Evolutionary conservation across 2,888 invertebrate species (phyloP), one percentile per base, ranked within the genome.

Genomic region (Fissipunctia ypsillon): DNA sequence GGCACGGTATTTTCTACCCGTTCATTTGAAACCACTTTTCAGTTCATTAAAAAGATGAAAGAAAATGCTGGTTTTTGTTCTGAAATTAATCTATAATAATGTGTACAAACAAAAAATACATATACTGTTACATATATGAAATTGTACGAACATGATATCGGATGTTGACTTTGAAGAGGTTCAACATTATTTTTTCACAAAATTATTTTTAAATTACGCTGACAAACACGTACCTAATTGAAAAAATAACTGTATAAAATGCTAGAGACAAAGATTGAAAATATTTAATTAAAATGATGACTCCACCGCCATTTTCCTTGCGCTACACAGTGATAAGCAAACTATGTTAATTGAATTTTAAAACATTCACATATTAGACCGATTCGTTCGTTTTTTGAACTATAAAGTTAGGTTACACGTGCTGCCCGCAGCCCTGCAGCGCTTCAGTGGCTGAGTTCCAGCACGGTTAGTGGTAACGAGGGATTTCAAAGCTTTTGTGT

Each of bases 391-490:
- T 43, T 72, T 61, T 65, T 64, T 69, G 59, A 69, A 59, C 59
- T 48, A 59, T 70, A 63, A 80, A 63, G 70, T 76, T 54, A 50
- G 41, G 35, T 65, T 66, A 38, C 67, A 74, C 52, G 48, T 67
- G 57, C 59, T 64, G 63, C 43, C 57, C 60, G 69, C 65, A 83
- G 50, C 61, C n/a, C 14, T 56, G n/a, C n/a, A 57, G 57, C 59
- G 38, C 45, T 19, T 52, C 25, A 56, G 43, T 56, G 78, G 78
- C 78, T 63, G 22, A 57, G 48, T 57, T 83, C 73, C 69, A 73
- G 60, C 72, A 74, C 12, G 56, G 65, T 76, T 78, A 76, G 69
- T 69, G 69, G 50, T 81, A 69, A 75, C 65, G 79, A 81, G 65
- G 56, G 71, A 56, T 72, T 81, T 76, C 64, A 77, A 70, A 38